Conservation (phyloP, 2,113 vertebrate species). For the Meriones unguiculatus region DNA sequence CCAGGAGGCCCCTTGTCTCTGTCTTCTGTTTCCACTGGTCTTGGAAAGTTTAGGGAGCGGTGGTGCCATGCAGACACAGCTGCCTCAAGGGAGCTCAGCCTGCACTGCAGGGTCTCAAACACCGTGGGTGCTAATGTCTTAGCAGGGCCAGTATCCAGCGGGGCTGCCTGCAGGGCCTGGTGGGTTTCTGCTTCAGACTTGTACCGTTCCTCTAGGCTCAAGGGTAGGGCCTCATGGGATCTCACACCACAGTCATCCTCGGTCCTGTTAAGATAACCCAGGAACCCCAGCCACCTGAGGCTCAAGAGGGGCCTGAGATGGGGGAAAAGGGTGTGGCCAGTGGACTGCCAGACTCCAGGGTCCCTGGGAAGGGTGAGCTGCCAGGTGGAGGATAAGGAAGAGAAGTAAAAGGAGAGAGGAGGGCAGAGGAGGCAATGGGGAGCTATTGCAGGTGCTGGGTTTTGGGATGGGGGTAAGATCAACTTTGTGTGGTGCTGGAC, state of each 20-base stretch:
- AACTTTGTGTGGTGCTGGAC: rapidly evolving
- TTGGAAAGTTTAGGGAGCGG: not conserved
- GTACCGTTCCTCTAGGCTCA: not conserved
- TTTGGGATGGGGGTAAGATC: not conserved
- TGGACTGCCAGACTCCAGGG: not conserved
- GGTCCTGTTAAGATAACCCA: constrained; percentile 24
- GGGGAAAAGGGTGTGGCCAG: too few relatives aligned
- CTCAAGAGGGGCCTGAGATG: not conserved
- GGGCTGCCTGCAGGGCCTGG: not conserved
- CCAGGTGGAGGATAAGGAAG: rapidly evolving
- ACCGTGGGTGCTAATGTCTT: constrained; percentile 61
- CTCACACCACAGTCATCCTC: not conserved
- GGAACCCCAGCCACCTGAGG: not conserved
- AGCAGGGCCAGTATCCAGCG: too few relatives aligned
- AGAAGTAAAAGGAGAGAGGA: not conserved
- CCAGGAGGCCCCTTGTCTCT: constrained; percentile 44
- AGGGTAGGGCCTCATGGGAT: not conserved
- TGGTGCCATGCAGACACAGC: constrained; percentile 87
- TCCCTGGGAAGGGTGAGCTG: not conserved
- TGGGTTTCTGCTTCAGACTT: not conserved
- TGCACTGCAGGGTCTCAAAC: constrained; percentile 89
- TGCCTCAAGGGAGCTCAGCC: constrained; percentile 91
- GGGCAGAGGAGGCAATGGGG: too few relatives aligned
- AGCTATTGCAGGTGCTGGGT: not conserved
- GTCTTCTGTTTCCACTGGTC: not conserved